Conservation (phyloP, 2,113 vertebrate species). For the Solea solea region DNA sequence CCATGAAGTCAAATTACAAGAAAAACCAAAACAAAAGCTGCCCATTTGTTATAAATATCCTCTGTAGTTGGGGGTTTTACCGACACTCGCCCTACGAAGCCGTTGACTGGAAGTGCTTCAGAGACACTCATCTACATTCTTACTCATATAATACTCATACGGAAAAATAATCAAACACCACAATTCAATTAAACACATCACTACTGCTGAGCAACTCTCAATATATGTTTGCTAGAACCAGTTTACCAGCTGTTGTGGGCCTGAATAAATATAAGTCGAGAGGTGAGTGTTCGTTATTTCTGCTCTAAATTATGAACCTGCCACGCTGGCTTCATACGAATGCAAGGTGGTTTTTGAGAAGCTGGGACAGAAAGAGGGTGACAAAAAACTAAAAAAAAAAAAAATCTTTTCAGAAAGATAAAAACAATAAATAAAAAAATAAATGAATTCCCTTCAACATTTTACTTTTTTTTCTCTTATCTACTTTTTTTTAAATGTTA, state of each 20-base stretch:
- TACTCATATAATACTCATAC: conserved; percentile 78
- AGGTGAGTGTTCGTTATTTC: conserved; percentile 50
- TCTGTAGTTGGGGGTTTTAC: conserved; percentile 50
- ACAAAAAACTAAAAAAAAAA: conserved; percentile 42
- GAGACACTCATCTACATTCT: conserved; percentile 81
- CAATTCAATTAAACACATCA: conserved; percentile 61
- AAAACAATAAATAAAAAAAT: conserved; percentile 85
- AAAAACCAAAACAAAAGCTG: conserved; percentile 38
- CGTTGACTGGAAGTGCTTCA: conserved; percentile 82
- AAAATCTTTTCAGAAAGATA: conserved; percentile 77
- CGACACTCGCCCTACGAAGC: conserved; percentile 50
- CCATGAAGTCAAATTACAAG: conserved; percentile 20
- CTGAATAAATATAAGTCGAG: conserved; percentile 78
- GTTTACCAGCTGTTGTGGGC: conserved; percentile 56
- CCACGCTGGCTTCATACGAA: conserved; percentile 40
- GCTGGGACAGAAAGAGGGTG: conserved; percentile 66
- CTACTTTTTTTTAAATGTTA: conserved; percentile 84
- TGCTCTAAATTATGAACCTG: conserved; percentile 43
- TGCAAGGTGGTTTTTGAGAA: conserved; percentile 48
- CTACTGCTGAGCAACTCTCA: conserved; percentile 67
- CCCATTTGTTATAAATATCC: conserved; percentile 64
- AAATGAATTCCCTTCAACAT: conserved; percentile 83
- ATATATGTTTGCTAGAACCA: conserved; percentile 61
- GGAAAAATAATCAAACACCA: conserved; percentile 67
- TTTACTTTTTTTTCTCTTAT: conserved; percentile 74